Base-by-base conservation (phyloP, 2,797 vertebrate species). In the Notolepis coatsorum region DNA sequence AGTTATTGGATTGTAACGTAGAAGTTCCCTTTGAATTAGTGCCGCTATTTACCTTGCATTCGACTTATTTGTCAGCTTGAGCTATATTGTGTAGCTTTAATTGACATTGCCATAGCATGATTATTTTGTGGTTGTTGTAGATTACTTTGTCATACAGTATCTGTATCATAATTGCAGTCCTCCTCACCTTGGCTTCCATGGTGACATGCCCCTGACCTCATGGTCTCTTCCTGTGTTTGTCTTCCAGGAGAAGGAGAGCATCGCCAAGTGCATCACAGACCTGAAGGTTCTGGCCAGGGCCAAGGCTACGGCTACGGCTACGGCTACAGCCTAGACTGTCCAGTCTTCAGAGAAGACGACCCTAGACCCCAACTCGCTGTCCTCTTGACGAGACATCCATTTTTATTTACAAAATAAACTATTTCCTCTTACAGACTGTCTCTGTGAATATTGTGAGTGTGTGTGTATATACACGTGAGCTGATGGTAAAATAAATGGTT, bases 211-310 rank as follows among this genome's bases (percentile, higher is more conserved):
- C 13, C 1, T 15, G 25, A 25, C 21, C 15, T n/a, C n/a, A 25
- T 39, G 1, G 54, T 27, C 5, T 60, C 23, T 35, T 1, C 62
- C 13, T 66, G 5, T 60, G 80, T 52, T n/a, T 73, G 50, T 81
- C 27, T 91, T 81, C 59, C 84, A 99, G 98, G 96, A 99, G 73
- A 97, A 98, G 60, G 96, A 96, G 49, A 97, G 95, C 62, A 94
- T 99, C 46, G 91, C 95, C 43, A 99, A 99, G 85, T 99, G 97
- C 88, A 97, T 98, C 75, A 13, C 91, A 47, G 96, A 99, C 81
- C 91, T 99, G 73, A 98, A 97, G 77, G 73, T 77, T 0, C 82
- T 99, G 42, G 94, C 97, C 4, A 96, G 94, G 85, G 65, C 75
- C 1, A n/a, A n/a, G n/a, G n/a, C n/a, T n/a, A n/a, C n/a, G n/a